Evolutionary conservation across 2,113 vertebrate species (phyloP).

Genomic region (Phaethornis superciliosus): DNA sequence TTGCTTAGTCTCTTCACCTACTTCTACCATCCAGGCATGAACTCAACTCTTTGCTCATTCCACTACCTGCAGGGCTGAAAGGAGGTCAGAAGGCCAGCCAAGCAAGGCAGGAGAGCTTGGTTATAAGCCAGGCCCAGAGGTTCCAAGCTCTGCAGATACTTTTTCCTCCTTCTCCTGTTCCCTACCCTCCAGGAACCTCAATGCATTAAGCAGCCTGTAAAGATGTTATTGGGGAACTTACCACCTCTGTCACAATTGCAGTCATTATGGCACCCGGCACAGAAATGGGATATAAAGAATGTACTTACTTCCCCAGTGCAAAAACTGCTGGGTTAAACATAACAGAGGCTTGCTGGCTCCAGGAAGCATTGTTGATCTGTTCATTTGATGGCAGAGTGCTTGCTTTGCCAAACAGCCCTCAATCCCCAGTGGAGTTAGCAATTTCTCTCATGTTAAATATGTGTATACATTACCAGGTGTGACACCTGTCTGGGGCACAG

Average conservation of each 20-base stretch:
- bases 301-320: conserved; percentile 27
- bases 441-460: neutral
- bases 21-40: neutral
- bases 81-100: neutral
- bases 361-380: conserved; percentile 18
- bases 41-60: neutral
- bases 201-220: conserved; percentile 50
- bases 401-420: conserved; percentile 28
- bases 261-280: conserved; percentile 4
- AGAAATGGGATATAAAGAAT: conserved; percentile 32
- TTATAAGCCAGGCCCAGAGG: neutral
- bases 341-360: conserved; percentile 6
- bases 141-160: neutral
- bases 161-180: conserved; percentile 5
- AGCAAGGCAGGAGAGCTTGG: neutral
- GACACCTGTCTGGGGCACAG: too few species aligned
- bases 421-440: neutral
- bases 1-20: neutral
- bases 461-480: neutral
- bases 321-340: conserved; percentile 42
- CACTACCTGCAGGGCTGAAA: neutral
- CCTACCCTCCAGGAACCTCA: neutral
- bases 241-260: conserved; percentile 34
- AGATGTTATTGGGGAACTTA: conserved; percentile 41
- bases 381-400: conserved; percentile 37